These are phyloP conservation scores for Muscidifurax raptorellus DNA, from an alignment of 1,140 invertebrate genomes.

Conservation along the genomic window DNA sequence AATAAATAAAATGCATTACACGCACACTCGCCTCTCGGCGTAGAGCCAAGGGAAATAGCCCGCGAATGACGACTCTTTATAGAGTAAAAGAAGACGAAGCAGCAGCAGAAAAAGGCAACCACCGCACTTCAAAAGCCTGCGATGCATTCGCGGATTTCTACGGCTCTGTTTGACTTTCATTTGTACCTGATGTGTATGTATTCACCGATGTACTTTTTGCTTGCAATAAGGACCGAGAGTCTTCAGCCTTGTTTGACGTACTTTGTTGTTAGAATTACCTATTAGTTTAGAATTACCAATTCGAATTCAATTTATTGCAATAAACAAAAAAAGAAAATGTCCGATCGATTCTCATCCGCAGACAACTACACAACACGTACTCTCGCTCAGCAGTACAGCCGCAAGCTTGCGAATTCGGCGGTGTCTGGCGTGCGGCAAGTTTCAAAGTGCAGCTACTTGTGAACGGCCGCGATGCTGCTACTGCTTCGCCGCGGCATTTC, in stretches of 20 bases:
- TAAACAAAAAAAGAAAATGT: background rate
- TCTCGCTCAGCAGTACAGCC: no score
- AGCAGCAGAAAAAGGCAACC: constrained; percentile 16
- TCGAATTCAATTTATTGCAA: no score
- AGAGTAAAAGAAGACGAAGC: background rate
- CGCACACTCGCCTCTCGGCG: constrained; percentile 55
- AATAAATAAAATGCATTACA: constrained; percentile 76
- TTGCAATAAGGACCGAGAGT: constrained; percentile 36
- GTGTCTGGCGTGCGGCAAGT: constrained; percentile 9
- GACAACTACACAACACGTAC: background rate
- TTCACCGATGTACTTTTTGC: constrained; percentile 49
- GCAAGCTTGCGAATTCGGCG: constrained; percentile 34
- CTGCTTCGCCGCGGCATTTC: background rate
- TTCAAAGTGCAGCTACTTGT: constrained; percentile 28
- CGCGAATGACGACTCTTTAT: constrained; percentile 19
- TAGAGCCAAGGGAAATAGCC: background rate
- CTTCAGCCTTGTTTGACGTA: background rate
- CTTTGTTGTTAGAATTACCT: no score
- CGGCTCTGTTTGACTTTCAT: constrained; percentile 50
- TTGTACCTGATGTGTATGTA: constrained; percentile 20
- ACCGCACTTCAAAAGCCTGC: constrained; percentile 34
- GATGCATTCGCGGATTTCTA: constrained; percentile 34
- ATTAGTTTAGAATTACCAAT: no score
- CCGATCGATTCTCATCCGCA: constrained; percentile 13
- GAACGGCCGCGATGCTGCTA: background rate